A percentile compares a stretch with the other conserved stretches of the same genome.
Conservation (phyloP, 2,113 vertebrate genomes). For the Damaliscus lunatus region DNA sequence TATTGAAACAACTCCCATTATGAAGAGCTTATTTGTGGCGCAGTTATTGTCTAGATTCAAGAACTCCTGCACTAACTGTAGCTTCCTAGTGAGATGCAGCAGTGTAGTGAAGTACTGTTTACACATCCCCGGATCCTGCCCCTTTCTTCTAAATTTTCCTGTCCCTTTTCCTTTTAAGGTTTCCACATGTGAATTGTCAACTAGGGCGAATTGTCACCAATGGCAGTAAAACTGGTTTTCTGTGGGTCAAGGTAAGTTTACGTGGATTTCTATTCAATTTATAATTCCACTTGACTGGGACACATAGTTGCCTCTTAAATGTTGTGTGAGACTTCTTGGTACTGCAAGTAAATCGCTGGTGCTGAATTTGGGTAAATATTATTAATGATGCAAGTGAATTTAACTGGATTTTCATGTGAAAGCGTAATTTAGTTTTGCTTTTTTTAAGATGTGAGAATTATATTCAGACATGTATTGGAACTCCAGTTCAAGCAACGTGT, state of each 20-base stretch:
- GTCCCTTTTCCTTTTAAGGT: background rate
- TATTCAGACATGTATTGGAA: background rate
- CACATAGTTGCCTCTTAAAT: background rate
- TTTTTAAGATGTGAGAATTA: background rate
- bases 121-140: background rate
- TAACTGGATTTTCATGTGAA: background rate
- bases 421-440: background rate
- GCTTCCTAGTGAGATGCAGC: background rate
- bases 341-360: background rate
- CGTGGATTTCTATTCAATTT: background rate
- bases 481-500: background rate
- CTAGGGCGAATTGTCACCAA: slow-evolving; percentile 34
- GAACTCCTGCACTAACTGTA: background rate
- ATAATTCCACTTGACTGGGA: background rate
- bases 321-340: background rate
- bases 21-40: background rate
- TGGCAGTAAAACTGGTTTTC: slow-evolving; percentile 69
- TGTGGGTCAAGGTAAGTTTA: slow-evolving; percentile 62
- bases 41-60: background rate
- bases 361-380: background rate
- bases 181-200: slow-evolving; percentile 48
- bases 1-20: background rate
- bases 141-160: slow-evolving; percentile 45
- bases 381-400: background rate
- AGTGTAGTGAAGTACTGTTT: background rate